Base-by-base conservation (phyloP, 2,797 vertebrate genomes). In the Distichodus sexfasciatus region DNA sequence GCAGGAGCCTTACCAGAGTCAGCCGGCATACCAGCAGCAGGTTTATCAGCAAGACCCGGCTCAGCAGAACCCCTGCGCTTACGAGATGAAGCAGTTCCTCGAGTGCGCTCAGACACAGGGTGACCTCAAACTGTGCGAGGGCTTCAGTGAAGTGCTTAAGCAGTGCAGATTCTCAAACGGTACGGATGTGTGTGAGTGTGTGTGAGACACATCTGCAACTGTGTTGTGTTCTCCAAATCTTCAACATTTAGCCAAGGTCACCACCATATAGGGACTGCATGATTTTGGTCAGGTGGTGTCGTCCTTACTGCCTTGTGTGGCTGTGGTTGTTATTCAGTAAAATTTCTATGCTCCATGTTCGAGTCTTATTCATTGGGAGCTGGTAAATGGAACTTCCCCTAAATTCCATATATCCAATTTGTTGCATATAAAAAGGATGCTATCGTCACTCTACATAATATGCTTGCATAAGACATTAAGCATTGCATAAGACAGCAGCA, bases 31-130 rank as follows among this genome's bases (percentile, higher is more conserved):
- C 36, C 90, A 94, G 90, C 92, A 93, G 76, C 91, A 24, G 76
- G 83, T 82, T 57, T 82, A 81, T 82, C 86, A 88, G 77, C 88
- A 88, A 76, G 82, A 83, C 64, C 74, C 77, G 19, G 87, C 88
- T 58, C 90, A 90, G 79, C 87, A 88, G 70, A 86, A 84, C 62
- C 86, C 90, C 26, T 98, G 96, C 80, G 88, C 88, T 31, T 95
- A 94, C 0, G 96, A 99, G 75, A 87, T 99, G 14, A 96, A 92
- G 61, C 94, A 98, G 54, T 98, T 98, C 69, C 79, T 98, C 1
- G 96, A 98, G 55, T 98, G 96, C 48, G 96, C 96, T 1, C 94
- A 95, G 87, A 95, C 88, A 76, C 97, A 99, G 87, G 86, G 89
- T 0, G 96, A 99, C 84, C 78, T 93, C 29, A 95, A 94, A 59